Evolutionary conservation across 1,140 invertebrate genomes (phyloP).

Genomic region (Araneus ventricosus): DNA sequence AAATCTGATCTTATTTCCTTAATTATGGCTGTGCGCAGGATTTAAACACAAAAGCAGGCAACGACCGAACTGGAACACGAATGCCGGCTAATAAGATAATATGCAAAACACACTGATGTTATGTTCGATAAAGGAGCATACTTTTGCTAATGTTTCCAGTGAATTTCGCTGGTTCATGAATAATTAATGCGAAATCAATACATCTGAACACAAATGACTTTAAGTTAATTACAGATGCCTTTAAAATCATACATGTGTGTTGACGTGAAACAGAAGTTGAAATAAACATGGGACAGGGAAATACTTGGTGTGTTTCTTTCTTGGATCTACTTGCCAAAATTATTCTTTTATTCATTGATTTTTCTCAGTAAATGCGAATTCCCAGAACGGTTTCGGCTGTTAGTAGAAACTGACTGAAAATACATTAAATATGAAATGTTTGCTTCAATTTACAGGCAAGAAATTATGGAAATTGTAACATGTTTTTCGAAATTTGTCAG

Average conservation of each 20-base stretch:
- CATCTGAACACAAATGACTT: neutral
- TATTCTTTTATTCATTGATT: neutral
- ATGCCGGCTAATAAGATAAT: neutral
- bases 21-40: no score
- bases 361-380: no score
- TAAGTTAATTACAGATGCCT: neutral
- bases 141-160: constrained; percentile 2
- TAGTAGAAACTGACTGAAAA: no score
- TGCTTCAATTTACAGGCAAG: no score
- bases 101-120: neutral
- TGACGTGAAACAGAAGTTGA: neutral
- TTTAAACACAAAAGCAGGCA: neutral
- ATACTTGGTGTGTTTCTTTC: neutral
- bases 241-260: neutral
- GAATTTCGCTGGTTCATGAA: neutral
- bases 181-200: constrained; percentile 21
- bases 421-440: no score
- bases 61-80: neutral
- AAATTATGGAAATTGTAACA: no score
- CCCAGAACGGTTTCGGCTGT: no score
- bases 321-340: neutral
- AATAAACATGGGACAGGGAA: neutral
- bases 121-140: neutral
- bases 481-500: no score
- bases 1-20: no score